These are phyloP conservation scores for Acanthopagrus latus DNA, from an alignment of 2,797 vertebrate species.

Conservation along the genomic window DNA sequence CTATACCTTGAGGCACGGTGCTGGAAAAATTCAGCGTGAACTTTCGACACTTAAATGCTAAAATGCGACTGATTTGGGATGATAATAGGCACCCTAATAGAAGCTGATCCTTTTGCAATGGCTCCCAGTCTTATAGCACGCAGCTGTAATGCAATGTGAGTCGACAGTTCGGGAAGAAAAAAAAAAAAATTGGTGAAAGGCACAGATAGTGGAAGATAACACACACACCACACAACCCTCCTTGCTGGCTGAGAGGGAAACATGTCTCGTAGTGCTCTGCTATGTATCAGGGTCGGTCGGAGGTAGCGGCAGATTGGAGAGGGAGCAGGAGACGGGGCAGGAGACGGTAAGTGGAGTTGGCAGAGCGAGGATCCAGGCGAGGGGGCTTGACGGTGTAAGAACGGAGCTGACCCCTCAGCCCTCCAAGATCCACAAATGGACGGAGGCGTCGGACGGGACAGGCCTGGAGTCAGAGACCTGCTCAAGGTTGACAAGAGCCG, in stretches of 20 bases:
- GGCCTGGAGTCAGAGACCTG: constrained; percentile 83
- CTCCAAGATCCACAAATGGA: constrained; percentile 78
- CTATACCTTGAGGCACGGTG: constrained; percentile 80
- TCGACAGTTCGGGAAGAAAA: constrained; percentile 76
- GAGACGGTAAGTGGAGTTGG: constrained; percentile 83
- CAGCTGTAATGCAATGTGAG: constrained; percentile 85
- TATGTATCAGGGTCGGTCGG: constrained; percentile 72
- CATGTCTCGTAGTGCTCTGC: constrained; percentile 74
- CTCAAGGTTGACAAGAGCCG: constrained; percentile 83
- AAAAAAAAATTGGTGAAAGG: constrained; percentile 68
- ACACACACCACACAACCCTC: constrained; percentile 75
- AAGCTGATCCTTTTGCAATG: constrained; percentile 84
- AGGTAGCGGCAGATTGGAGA: constrained; percentile 76
- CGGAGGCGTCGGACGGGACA: constrained; percentile 78
- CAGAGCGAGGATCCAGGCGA: constrained; percentile 82
- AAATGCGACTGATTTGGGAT: constrained; percentile 87
- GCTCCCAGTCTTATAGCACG: constrained; percentile 80
- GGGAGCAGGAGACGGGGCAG: constrained; percentile 72
- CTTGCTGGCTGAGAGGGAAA: constrained; percentile 78
- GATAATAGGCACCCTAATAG: constrained; percentile 87
- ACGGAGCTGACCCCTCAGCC: constrained; percentile 78
- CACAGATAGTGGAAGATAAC: constrained; percentile 78
- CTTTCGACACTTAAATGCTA: constrained; percentile 89
- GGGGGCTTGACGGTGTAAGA: constrained; percentile 78
- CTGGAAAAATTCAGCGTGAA: constrained; percentile 82